Conservation (phyloP, 2,113 vertebrate species). For the Gallinago paraguaiae region DNA sequence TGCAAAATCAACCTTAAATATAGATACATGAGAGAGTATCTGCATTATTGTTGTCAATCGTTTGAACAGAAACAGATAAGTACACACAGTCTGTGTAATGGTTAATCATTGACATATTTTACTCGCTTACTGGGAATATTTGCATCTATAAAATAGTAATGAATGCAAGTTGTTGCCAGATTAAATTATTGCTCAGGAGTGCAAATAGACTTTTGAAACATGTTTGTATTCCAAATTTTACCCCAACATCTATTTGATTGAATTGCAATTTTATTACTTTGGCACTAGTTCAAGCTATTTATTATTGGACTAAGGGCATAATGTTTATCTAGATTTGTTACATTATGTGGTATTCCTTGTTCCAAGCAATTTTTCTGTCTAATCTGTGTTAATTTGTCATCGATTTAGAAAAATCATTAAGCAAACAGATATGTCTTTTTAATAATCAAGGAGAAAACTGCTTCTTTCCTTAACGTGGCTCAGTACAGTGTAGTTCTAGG, state of each 20-base stretch:
- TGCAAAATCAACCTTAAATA: background rate
- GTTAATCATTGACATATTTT: background rate
- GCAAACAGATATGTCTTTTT: background rate
- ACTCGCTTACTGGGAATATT: background rate
- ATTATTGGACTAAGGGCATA: background rate
- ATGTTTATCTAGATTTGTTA: background rate
- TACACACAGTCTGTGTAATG: background rate
- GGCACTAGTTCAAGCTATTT: background rate
- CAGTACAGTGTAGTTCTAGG: background rate
- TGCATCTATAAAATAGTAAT: background rate
- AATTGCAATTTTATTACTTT: background rate
- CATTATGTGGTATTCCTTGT: background rate
- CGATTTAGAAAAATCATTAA: background rate
- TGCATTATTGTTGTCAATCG: background rate
- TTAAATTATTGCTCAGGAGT: background rate
- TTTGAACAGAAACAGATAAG: background rate
- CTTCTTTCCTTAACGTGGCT: background rate
- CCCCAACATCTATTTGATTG: background rate
- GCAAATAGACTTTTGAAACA: background rate
- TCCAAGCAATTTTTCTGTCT: background rate
- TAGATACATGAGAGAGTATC: background rate
- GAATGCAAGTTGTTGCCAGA: background rate
- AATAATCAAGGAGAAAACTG: background rate
- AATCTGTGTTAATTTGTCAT: background rate
- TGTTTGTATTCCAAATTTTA: background rate